phyloP scores from a whole-genome alignment of 2,797 vertebrate species.

The Pseudochirops cupreus region DNA sequence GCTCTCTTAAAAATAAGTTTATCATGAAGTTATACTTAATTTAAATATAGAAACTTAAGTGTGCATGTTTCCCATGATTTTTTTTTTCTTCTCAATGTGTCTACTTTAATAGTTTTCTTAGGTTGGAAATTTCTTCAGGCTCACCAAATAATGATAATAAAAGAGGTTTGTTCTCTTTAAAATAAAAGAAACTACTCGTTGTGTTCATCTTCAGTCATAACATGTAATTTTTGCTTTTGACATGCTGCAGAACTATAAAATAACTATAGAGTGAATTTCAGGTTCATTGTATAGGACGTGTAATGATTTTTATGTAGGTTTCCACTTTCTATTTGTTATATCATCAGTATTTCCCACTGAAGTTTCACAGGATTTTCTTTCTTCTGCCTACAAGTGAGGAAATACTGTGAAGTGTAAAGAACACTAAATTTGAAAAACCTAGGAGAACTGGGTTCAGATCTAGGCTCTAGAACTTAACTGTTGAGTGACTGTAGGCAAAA shows the following conservation, averaged over 20 bases:
- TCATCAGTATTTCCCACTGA: background rate
- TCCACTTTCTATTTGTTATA: background rate
- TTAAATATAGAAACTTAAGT: background rate
- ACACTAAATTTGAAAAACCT: background rate
- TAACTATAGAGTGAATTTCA: background rate
- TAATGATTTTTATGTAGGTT: background rate
- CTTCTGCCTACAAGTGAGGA: background rate
- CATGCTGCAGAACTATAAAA: background rate
- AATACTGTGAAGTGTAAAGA: background rate
- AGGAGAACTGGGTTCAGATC: background rate
- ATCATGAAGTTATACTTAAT: background rate
- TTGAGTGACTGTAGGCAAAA: background rate
- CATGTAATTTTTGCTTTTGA: background rate
- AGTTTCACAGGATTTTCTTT: background rate
- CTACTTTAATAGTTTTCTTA: background rate
- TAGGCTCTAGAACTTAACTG: background rate
- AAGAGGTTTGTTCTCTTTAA: background rate
- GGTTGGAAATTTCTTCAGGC: background rate
- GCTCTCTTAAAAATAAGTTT: slow-evolving; percentile 18
- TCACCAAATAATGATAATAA: background rate
- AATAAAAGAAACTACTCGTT: background rate
- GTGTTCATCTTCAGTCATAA: background rate
- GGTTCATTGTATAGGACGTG: background rate
- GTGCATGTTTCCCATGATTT: background rate
- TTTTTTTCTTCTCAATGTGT: background rate